Evolutionary conservation across 2,113 vertebrate genomes (phyloP).

Genomic region (Dinomys branickii): DNA sequence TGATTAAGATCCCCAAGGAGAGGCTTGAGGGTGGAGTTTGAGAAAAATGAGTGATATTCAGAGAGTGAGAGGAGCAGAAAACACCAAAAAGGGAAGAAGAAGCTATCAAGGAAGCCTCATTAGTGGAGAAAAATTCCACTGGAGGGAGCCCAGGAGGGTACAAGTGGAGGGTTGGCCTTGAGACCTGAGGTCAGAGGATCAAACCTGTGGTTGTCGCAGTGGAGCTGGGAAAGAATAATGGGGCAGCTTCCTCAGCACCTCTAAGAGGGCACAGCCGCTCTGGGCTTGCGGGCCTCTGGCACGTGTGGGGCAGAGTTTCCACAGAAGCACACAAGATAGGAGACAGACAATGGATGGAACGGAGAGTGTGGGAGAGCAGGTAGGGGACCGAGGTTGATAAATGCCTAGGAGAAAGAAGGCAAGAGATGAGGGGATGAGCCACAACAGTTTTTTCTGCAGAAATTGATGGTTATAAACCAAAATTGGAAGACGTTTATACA

Average conservation of each 20-base stretch:
- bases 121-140: neutral
- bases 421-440: neutral
- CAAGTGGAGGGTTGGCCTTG: rapidly evolving
- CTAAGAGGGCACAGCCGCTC: neutral
- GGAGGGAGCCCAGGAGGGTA: neutral
- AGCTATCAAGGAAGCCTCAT: neutral
- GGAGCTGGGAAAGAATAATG: neutral
- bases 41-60: neutral
- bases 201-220: neutral
- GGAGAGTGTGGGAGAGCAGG: neutral
- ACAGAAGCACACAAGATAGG: too few relatives aligned
- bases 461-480: neutral
- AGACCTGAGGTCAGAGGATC: neutral
- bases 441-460: neutral
- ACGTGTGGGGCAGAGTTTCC: neutral
- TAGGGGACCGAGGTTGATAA: neutral
- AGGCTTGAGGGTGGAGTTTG: neutral
- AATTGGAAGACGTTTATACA: neutral
- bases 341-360: neutral
- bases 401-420: neutral
- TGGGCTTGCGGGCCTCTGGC: rapidly evolving
- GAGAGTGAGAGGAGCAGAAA: neutral
- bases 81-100: rapidly evolving
- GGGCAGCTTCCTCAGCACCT: neutral
- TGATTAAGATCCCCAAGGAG: neutral